Evolutionary conservation across 2,888 invertebrate species (phyloP).

Genomic region (Chymomyza amoena): DNA sequence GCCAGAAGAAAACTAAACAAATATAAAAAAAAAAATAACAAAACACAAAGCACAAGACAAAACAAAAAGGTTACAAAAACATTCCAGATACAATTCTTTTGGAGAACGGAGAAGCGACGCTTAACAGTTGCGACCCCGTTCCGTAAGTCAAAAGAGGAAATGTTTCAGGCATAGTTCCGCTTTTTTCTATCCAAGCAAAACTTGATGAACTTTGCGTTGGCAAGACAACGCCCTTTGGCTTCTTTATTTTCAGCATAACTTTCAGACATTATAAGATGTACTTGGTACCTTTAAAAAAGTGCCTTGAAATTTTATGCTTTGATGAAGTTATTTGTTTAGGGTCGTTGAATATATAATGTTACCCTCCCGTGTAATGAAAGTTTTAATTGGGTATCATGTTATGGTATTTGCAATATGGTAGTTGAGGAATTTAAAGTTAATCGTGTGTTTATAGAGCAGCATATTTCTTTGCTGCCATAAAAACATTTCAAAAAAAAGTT

Average conservation of each 20-base stretch:
- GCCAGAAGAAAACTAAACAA: conserved; percentile 22
- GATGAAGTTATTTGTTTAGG: conserved; percentile 57
- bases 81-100: background rate
- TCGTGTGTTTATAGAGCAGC: background rate
- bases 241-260: conserved; percentile 38
- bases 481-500: background rate
- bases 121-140: background rate
- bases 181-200: conserved; percentile 41
- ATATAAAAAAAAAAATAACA: conserved; percentile 15
- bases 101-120: background rate
- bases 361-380: conserved; percentile 47
- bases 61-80: conserved; percentile 28
- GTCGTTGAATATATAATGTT: conserved; percentile 36
- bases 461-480: background rate
- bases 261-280: conserved; percentile 14
- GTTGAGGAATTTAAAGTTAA: background rate
- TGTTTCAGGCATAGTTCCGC: conserved; percentile 70
- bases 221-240: conserved; percentile 41
- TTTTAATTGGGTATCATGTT: conserved; percentile 35
- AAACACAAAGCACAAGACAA: conserved; percentile 23
- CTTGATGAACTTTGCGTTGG: conserved; percentile 47
- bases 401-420: background rate
- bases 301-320: conserved; percentile 51
- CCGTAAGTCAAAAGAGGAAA: conserved; percentile 13
- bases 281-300: conserved; percentile 23